Conservation (phyloP, 1,140 invertebrate genomes). For the Meloidogyne chitwoodi region DNA sequence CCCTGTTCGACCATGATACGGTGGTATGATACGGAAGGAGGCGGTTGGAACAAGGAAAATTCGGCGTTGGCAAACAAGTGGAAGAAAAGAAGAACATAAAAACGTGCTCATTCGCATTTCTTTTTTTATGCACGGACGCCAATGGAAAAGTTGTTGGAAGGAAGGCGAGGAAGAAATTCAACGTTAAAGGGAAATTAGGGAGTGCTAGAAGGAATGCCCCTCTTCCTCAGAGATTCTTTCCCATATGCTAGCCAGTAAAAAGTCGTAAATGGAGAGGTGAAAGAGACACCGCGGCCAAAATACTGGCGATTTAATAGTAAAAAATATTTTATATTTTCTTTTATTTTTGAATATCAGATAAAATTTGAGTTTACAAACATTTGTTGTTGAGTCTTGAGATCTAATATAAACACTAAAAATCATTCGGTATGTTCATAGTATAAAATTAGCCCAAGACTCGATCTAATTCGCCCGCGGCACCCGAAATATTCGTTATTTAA, state of each 20-base stretch:
- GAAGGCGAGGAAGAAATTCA: background rate
- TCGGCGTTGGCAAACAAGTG: background rate
- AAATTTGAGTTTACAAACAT: background rate
- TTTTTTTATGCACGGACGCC: background rate
- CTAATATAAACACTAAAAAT: too few relatives aligned
- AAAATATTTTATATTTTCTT: background rate
- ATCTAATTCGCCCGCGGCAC: too few relatives aligned
- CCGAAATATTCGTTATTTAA: too few relatives aligned
- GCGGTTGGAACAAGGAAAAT: background rate
- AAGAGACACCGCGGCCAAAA: background rate
- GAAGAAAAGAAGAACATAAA: background rate
- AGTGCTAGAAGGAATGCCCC: background rate
- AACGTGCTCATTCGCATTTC: background rate
- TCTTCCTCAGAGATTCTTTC: background rate
- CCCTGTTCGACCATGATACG: background rate
- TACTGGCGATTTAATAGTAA: background rate
- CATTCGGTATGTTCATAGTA: too few relatives aligned
- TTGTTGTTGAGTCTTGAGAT: background rate
- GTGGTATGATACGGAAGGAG: background rate
- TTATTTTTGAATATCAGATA: background rate
- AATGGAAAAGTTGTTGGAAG: too few relatives aligned
- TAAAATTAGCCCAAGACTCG: too few relatives aligned
- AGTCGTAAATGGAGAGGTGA: slow-evolving; percentile 12
- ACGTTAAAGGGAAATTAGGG: background rate
- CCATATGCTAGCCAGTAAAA: slow-evolving; percentile 19